These are phyloP conservation scores for Hecatera dysodea DNA, from an alignment of 2,888 invertebrate genomes.

Conservation along the genomic window DNA sequence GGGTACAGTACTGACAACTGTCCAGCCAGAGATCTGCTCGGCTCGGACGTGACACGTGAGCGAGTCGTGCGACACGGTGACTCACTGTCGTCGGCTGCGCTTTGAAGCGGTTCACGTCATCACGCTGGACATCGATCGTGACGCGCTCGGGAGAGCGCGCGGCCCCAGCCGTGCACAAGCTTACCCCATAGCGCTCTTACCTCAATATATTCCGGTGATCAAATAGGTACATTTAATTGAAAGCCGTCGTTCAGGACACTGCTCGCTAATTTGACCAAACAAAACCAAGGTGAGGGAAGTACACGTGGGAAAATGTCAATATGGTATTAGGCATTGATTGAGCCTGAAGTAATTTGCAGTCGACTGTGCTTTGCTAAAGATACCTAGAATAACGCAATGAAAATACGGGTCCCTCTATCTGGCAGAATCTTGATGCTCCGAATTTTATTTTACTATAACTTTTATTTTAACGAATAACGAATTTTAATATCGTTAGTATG, in stretches of 20 bases:
- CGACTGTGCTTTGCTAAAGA: not conserved
- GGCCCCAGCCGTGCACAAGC: not conserved
- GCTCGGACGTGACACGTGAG: not conserved
- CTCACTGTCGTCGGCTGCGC: conserved; percentile 5
- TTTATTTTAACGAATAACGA: no score
- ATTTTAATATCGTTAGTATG: no score
- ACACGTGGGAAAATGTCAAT: conserved; percentile 17
- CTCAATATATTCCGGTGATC: not conserved
- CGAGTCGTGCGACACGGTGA: not conserved
- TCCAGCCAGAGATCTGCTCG: not conserved
- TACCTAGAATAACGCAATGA: not conserved
- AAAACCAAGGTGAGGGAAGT: not conserved
- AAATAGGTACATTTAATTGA: not conserved
- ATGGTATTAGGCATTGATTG: conserved; percentile 5
- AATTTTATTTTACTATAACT: no score
- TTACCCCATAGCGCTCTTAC: not conserved
- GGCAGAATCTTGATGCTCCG: no score
- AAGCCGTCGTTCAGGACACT: not conserved
- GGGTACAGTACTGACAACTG: not conserved
- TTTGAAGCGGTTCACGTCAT: conserved; percentile 16
- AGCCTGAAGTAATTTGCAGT: not conserved
- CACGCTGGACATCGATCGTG: conserved; percentile 20
- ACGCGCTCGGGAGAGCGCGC: not conserved
- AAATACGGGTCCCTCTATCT: no score
- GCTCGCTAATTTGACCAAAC: not conserved